phyloP scores from a whole-genome alignment of 2,113 vertebrate genomes.

The human region GRCh38 chr1:115176001-115176500 shows the following conservation, averaged over 20 bases:
- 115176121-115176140: background rate
- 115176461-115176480: background rate
- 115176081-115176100: background rate
- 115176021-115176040: background rate
- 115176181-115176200: background rate
- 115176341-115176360: accelerated
- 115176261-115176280: background rate
- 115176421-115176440: background rate
- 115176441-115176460: background rate
- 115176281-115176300: background rate
- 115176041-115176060: background rate
- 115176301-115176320: background rate
- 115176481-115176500: background rate
- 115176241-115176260: background rate
- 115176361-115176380: background rate
- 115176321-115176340: background rate
- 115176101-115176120: background rate
- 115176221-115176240: background rate
- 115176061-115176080: background rate
- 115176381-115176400: background rate
- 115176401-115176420: accelerated
- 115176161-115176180: background rate
- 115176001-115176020: background rate
- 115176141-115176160: background rate
- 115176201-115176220: background rate